phyloP scores from a whole-genome alignment of 2,888 invertebrate genomes.

The Watsonalla cultraria region DNA sequence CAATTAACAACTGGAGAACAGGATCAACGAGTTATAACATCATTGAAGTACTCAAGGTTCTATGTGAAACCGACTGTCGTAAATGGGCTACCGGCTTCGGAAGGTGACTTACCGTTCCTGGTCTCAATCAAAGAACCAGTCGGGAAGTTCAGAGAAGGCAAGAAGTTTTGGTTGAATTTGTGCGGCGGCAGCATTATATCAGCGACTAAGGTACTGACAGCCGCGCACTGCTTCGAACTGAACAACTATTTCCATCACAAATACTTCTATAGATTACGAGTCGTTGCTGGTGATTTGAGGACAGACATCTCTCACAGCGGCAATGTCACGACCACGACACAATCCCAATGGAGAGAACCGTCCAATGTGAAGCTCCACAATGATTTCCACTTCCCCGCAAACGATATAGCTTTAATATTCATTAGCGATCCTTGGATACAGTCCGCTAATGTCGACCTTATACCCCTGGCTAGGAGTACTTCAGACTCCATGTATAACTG shows the following conservation, averaged over 20 bases:
- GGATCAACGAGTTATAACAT: conserved; percentile 19
- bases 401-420: conserved; percentile 19
- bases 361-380: conserved; percentile 17
- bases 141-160: background rate
- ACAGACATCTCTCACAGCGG: conserved; percentile 12
- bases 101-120: conserved; percentile 22
- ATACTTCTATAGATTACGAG: conserved; percentile 7
- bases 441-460: conserved; percentile 7
- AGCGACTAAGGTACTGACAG: conserved; percentile 18
- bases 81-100: conserved; percentile 15
- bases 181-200: conserved; percentile 22
- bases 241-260: conserved; percentile 10
- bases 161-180: conserved; percentile 14
- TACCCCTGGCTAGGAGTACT: conserved; percentile 4
- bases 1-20: background rate
- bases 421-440: conserved; percentile 9
- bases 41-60: conserved; percentile 21
- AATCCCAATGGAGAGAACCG: conserved; percentile 30
- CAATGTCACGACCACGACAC: conserved; percentile 8
- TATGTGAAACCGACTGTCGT: conserved; percentile 21
- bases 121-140: conserved; percentile 20
- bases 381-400: conserved; percentile 26
- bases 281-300: conserved; percentile 16
- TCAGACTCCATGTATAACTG: conserved; percentile 13
- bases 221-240: conserved; percentile 30